Conservation (phyloP, 2,888 invertebrate genomes). For the Leistus spinibarbis region DNA sequence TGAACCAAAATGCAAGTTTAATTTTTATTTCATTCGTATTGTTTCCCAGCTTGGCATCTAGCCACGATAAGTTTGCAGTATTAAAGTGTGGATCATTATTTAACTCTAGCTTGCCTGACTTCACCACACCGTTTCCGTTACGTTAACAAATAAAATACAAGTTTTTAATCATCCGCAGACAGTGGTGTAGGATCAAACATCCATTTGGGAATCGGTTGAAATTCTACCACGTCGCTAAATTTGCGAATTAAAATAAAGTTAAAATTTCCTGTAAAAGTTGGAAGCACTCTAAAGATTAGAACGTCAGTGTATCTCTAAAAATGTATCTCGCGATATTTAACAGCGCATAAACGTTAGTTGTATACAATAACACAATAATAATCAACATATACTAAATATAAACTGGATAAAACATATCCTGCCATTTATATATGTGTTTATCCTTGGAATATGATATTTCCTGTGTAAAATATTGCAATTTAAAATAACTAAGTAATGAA, state of each 20-base stretch:
- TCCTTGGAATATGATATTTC: neutral
- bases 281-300: no score
- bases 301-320: neutral
- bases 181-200: neutral
- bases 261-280: no score
- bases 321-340: neutral
- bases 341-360: neutral
- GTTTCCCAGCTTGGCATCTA: neutral
- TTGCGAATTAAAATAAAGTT: no score
- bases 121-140: neutral
- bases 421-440: neutral
- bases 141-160: neutral
- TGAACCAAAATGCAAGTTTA: neutral
- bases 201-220: no score
- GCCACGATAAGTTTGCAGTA: neutral
- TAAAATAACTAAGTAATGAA: no score
- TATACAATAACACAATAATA: neutral
- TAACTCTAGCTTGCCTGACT: neutral
- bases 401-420: neutral
- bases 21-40: neutral
- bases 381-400: neutral
- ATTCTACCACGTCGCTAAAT: no score
- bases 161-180: neutral
- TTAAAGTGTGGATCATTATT: neutral
- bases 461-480: neutral